Evolutionary conservation across 2,797 vertebrate species (phyloP).

Genomic region (Psittacula echo): DNA sequence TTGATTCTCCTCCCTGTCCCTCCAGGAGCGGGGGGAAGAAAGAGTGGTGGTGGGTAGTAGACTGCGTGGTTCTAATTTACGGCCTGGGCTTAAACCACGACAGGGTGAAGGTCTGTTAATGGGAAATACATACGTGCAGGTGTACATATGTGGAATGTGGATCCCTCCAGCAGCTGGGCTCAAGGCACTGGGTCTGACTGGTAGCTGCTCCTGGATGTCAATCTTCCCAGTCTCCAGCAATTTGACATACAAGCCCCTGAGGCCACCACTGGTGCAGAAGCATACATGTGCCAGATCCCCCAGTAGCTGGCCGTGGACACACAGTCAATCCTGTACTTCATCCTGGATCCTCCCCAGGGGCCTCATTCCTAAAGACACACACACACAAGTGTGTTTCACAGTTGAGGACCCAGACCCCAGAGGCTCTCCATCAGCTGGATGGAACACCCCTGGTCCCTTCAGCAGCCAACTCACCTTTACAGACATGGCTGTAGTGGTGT

Average conservation of each 20-base stretch:
- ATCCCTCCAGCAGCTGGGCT: not conserved
- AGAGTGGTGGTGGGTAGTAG: too few relatives aligned
- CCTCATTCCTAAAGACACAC: not conserved
- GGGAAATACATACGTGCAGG: not conserved
- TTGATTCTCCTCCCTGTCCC: too few relatives aligned
- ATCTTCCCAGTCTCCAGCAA: not conserved
- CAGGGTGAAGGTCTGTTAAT: not conserved
- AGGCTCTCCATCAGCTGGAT: not conserved
- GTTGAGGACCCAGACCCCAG: not conserved
- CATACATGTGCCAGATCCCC: not conserved
- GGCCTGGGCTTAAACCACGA: too few relatives aligned
- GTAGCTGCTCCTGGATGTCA: not conserved
- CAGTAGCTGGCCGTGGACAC: not conserved
- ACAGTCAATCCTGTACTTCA: not conserved
- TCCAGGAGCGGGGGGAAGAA: too few relatives aligned
- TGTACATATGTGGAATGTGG: not conserved
- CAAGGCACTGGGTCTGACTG: not conserved
- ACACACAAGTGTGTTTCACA: fast-evolving
- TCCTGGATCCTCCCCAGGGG: not conserved
- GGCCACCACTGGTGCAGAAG: not conserved
- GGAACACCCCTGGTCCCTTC: not conserved
- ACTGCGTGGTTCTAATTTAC: too few relatives aligned
- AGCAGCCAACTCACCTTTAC: not conserved
- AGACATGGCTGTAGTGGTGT: not conserved
- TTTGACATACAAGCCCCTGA: not conserved